These are phyloP conservation scores for Cygnus buccinator DNA, from an alignment of 2,113 vertebrate species.

Conservation along the genomic window DNA sequence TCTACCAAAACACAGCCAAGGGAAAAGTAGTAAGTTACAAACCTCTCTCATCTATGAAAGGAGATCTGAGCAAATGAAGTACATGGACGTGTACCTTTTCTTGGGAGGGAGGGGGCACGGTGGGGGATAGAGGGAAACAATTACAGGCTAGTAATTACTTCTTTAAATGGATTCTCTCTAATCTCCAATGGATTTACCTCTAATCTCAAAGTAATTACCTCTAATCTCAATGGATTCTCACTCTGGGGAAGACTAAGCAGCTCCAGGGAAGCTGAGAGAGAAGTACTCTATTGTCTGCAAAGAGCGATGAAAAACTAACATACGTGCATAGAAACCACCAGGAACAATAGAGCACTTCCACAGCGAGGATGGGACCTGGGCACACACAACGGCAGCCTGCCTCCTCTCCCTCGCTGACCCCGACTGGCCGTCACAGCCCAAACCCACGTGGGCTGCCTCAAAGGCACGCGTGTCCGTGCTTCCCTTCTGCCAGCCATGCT, in stretches of 20 bases:
- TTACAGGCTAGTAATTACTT: constrained; percentile 70
- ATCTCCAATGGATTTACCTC: constrained; percentile 65
- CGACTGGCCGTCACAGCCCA: background rate
- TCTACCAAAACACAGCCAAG: background rate
- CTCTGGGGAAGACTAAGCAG: background rate
- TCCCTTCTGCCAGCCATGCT: background rate
- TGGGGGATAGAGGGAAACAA: constrained; percentile 52
- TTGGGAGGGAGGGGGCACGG: background rate
- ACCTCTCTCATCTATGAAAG: rapidly evolving
- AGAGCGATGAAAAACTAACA: constrained; percentile 8
- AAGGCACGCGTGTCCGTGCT: rapidly evolving
- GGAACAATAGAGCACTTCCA: constrained; percentile 14
- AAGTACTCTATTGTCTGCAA: constrained; percentile 42
- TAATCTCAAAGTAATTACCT: constrained; percentile 74
- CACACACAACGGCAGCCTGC: background rate
- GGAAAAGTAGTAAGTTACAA: background rate
- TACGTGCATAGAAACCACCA: background rate
- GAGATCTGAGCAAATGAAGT: background rate
- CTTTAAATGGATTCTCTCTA: constrained; percentile 63
- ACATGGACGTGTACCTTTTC: background rate
- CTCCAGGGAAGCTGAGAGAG: constrained; percentile 37
- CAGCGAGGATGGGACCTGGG: background rate
- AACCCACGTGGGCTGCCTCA: background rate
- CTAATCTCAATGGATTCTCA: constrained; percentile 51
- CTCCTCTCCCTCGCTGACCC: background rate